These are phyloP conservation scores for Steinernema scapterisci DNA, from an alignment of 2,888 invertebrate species.

Conservation along the genomic window DNA sequence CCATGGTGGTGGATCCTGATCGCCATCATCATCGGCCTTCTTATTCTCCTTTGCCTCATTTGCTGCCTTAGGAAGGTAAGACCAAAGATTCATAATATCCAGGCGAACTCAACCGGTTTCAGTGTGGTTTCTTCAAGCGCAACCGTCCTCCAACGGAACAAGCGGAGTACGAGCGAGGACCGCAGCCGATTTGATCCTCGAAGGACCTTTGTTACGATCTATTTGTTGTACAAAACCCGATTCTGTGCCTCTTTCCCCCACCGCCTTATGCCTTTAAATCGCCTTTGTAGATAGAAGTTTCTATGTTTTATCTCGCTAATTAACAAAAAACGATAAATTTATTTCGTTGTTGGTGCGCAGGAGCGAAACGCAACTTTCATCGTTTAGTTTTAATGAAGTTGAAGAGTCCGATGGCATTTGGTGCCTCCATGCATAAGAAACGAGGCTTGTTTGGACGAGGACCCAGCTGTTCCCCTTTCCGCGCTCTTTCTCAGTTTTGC, in stretches of 20 bases:
- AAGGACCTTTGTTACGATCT: neutral
- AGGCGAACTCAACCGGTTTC: conserved; percentile 37
- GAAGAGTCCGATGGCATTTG: neutral
- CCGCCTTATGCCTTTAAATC: neutral
- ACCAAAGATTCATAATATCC: neutral
- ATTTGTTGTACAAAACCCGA: conserved; percentile 9
- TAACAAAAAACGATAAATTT: neutral
- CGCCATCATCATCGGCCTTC: conserved; percentile 65
- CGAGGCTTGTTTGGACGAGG: neutral
- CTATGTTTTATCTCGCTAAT: neutral
- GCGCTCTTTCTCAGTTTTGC: too few species aligned
- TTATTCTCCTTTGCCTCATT: conserved; percentile 62
- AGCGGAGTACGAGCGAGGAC: neutral
- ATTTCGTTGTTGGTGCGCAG: too few species aligned
- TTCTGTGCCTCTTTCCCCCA: neutral
- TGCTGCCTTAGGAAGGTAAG: conserved; percentile 65
- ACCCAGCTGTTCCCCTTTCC: neutral
- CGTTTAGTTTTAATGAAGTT: conserved; percentile 5
- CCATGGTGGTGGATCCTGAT: conserved; percentile 67
- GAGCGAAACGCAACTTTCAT: neutral
- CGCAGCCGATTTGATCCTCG: conserved; percentile 18
- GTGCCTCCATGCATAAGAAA: conserved; percentile 6
- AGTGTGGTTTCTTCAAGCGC: conserved; percentile 68
- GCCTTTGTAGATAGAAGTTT: conserved; percentile 24
- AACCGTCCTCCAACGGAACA: conserved; percentile 57